Base-by-base conservation (phyloP, 2,797 vertebrate genomes). In the Centropyge bicolor region DNA sequence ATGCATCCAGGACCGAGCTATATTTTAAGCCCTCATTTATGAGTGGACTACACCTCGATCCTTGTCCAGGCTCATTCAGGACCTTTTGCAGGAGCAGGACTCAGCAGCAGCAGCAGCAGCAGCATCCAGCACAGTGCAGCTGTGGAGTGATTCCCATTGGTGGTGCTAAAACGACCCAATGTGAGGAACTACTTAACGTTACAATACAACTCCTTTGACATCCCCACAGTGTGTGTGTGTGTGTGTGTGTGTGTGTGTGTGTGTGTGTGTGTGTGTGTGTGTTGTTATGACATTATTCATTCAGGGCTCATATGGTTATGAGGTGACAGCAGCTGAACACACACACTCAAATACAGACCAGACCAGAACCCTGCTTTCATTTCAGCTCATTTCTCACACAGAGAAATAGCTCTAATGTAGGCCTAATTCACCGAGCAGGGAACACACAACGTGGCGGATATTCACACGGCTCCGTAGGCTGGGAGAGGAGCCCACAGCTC, bases 101-200 rank as follows among this genome's bases (percentile, higher is more conserved):
- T 45, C 11, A 31, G 27, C 27, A 31, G 27, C 27, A 31, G 24
- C 59, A n/a, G n/a, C 70, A 69, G 6, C 10, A 48, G 62, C 16
- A 40, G 59, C 73, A 70, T 41, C 57, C 43, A 83, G 61, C 68
- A 27, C 2, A 70, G 71, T 81, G 86, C 74, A 83, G 65, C 76
- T 77, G 70, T 83, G 46, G 74, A 72, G 81, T 40, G 76, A 65
- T 83, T 80, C 81, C 86, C 74, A 81, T 81, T 86, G 83, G 87
- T 81, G 86, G 80, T 83, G 84, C 86, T 86, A 81, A 73, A 86
- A 78, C 80, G 41, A 74, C 69, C 76, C 80, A 31, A 59, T 46
- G 69, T 70, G 59, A 79, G 76, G 60, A 73, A 77, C 70, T 60
- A 52, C 66, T 68, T 40, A n/a, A 64, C 63, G 78, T 71, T 61